Base-by-base conservation (phyloP, 1,140 invertebrate genomes). In the Drosophila prosaltans region DNA sequence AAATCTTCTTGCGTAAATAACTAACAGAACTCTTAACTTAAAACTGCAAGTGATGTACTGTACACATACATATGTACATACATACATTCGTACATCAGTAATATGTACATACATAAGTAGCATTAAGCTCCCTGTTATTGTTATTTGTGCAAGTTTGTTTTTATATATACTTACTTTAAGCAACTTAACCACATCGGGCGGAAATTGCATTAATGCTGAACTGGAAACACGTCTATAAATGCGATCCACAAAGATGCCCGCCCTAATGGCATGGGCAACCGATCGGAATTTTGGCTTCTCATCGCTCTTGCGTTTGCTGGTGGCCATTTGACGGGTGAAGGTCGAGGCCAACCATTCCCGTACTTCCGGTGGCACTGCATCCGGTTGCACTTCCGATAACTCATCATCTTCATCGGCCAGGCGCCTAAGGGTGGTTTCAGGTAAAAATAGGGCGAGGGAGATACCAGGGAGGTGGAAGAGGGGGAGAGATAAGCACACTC, bases 311-410 rank as follows among this genome's bases (percentile, higher is more conserved):
- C 94, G 94, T 72, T 95, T 95, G 55, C 94, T 95, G 63, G 95
- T 96, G 65, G 95, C 97, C 92, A 96, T 92, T 92, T 98, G 97
- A 69, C 97, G 94, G 1, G 98, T 99, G 93, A 99, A 99, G n/a
- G 98, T 99, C 48, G 98, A 97, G 21, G 98, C 97, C 82, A 99
- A 92, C 98, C 98, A 99, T 93, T 99, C 98, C 69, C 98, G 95
- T 5, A 99, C 98, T 93, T 99, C 98, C 54, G 95, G 97, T 32
- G 98, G 98, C 32, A 99, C 98, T 5, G 97, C 97, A 92, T 98
- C 97, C 16, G 97, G 97, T 91, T 98, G 97, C n/a, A 98, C 97
- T 93, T 98, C 97, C 32, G 97, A 98, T 66, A 98, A 93, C 91
- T 98, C 97, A 93, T 98, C 98, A 91, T 98, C 98, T 92, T 98